phyloP scores from a whole-genome alignment of 2,113 vertebrate species.

The Martes martes region DNA sequence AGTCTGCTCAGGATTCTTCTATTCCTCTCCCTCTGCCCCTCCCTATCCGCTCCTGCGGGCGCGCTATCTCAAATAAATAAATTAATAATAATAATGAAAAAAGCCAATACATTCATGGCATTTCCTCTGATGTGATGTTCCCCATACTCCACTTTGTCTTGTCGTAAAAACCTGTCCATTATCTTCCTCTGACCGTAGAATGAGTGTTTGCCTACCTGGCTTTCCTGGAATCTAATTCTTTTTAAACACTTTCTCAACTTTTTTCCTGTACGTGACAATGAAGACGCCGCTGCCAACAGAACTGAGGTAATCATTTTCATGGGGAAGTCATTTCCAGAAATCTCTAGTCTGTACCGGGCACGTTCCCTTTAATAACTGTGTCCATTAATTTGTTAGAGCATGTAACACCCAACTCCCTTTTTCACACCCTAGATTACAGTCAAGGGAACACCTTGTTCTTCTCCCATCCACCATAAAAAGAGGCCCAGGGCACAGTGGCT shows the following conservation, averaged over 20 bases:
- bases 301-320: neutral
- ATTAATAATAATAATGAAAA: neutral
- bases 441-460: neutral
- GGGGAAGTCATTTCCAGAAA: neutral
- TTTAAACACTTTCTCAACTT: constrained; percentile 13
- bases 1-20: neutral
- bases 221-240: neutral
- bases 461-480: neutral
- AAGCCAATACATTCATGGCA: neutral
- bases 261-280: neutral
- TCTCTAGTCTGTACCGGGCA: neutral
- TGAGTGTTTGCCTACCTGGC: neutral
- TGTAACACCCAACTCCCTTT: neutral
- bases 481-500: neutral
- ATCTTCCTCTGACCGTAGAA: neutral
- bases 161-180: neutral
- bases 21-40: neutral
- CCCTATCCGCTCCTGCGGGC: neutral
- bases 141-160: neutral
- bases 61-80: neutral
- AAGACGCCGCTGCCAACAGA: neutral
- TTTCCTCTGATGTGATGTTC: neutral
- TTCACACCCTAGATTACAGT: neutral
- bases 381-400: neutral
- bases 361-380: neutral